Conservation (phyloP, 2,113 vertebrate genomes). For the Tringa solitaria region DNA sequence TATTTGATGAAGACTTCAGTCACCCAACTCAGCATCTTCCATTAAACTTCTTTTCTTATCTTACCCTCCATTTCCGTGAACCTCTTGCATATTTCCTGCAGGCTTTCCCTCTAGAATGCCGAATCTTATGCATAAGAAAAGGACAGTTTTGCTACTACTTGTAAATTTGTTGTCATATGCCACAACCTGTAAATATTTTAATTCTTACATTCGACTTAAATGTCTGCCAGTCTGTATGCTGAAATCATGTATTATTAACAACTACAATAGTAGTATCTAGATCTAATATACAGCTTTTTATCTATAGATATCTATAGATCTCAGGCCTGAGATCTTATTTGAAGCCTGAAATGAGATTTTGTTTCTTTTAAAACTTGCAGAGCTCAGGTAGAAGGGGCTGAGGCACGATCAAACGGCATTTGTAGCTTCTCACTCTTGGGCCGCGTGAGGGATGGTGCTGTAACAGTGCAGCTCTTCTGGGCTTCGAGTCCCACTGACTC, state of each 20-base stretch:
- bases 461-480: not conserved
- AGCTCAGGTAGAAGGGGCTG: not conserved
- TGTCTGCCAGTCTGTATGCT: not conserved
- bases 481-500: not conserved
- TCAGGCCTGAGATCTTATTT: not conserved
- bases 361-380: not conserved
- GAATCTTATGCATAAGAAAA: not conserved
- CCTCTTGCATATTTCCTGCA: not conserved
- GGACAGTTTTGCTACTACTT: not conserved
- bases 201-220: not conserved
- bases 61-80: not conserved
- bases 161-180: not conserved
- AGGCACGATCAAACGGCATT: not conserved
- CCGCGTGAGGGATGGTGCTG: not conserved
- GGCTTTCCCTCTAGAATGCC: not conserved
- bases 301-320: not conserved
- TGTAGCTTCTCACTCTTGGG: not conserved
- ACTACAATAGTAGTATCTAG: not conserved
- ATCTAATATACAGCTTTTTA: not conserved
- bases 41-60: not conserved
- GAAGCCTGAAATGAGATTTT: not conserved
- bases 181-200: not conserved
- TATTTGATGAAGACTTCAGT: not conserved
- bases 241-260: not conserved
- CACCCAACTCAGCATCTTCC: not conserved